These are phyloP conservation scores for Gymnoscelis rufifasciata DNA, from an alignment of 2,888 invertebrate genomes.

Conservation along the genomic window DNA sequence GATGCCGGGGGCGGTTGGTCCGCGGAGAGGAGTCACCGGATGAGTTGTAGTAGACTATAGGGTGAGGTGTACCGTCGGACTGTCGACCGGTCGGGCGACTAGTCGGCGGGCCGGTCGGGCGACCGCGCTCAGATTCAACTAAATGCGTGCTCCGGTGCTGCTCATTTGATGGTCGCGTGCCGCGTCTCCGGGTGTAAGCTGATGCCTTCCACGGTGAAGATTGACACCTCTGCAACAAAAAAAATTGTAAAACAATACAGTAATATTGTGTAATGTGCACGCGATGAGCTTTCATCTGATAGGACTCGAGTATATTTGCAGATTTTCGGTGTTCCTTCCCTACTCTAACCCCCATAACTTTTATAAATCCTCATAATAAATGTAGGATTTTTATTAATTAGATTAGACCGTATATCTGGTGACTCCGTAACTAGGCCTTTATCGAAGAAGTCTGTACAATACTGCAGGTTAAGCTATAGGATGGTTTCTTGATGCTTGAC, in stretches of 20 bases:
- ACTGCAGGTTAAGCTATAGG: no score
- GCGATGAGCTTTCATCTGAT: no score
- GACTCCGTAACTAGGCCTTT: no score
- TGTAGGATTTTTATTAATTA: no score
- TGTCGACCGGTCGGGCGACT: neutral
- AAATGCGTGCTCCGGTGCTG: slow-evolving; percentile 31
- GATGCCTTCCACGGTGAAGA: slow-evolving; percentile 96
- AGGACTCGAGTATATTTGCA: neutral
- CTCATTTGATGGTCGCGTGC: slow-evolving; percentile 75
- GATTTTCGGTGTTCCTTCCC: no score
- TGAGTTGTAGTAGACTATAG: slow-evolving; percentile 49
- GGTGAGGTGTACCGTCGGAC: slow-evolving; percentile 15
- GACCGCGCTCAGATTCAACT: slow-evolving; percentile 42
- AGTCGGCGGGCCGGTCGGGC: neutral
- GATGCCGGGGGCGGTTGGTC: slow-evolving; percentile 65
- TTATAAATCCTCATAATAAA: no score
- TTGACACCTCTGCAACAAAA: slow-evolving; percentile 91
- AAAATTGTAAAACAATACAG: neutral
- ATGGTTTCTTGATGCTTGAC: no score
- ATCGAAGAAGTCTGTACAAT: no score
- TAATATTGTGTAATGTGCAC: neutral
- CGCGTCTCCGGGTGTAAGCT: slow-evolving; percentile 89
- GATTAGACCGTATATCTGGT: no score
- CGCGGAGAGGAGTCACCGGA: slow-evolving; percentile 55
- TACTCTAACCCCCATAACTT: no score